Evolutionary conservation across 2,888 invertebrate species (phyloP).

Genomic region (Lacanobia oleracea): DNA sequence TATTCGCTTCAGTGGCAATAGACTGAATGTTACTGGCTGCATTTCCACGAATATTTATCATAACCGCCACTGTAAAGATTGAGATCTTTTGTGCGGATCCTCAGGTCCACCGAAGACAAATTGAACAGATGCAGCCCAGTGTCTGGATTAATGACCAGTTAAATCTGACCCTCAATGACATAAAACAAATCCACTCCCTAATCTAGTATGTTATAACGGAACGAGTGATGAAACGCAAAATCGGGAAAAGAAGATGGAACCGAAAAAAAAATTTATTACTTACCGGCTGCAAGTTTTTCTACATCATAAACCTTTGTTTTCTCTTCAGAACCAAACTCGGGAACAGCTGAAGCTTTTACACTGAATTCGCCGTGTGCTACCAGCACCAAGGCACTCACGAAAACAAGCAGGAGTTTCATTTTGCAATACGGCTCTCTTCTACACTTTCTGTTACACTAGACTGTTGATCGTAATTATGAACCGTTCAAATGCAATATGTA

Average conservation of each 20-base stretch:
- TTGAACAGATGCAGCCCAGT: no score
- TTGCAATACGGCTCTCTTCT: neutral
- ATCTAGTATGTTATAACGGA: neutral
- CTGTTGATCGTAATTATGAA: neutral
- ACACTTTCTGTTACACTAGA: neutral
- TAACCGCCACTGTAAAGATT: no score
- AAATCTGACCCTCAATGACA: neutral
- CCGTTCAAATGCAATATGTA: neutral
- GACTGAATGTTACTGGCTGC: no score
- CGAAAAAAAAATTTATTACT: no score
- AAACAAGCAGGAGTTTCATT: conserved; percentile 9
- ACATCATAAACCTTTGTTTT: neutral
- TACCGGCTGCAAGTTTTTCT: neutral
- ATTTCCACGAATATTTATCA: no score
- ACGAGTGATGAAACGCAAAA: neutral
- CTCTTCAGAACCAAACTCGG: neutral
- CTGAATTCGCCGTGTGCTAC: neutral
- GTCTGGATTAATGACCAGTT: no score
- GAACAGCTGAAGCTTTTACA: neutral
- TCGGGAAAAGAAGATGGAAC: neutral
- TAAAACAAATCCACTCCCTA: no score
- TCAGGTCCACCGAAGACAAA: no score
- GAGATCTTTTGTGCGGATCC: no score
- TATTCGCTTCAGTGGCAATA: no score
- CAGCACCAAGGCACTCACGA: neutral